Percentiles rank a stretch among this genome's conserved stretches.
Conservation (phyloP, 1,140 invertebrate genomes). For the Zaprionus ghesquierei region DNA sequence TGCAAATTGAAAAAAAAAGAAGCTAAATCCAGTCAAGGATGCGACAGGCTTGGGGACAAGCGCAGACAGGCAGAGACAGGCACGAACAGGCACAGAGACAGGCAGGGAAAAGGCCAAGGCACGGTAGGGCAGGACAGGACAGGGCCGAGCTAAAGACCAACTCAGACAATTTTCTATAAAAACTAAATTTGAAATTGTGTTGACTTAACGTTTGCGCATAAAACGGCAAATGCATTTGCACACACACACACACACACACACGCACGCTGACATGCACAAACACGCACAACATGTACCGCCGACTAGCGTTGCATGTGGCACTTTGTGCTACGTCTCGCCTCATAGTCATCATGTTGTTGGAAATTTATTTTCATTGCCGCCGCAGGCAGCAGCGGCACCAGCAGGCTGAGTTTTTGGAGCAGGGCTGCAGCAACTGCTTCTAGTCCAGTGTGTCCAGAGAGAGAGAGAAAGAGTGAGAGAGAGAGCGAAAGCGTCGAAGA, state of each 20-base stretch:
- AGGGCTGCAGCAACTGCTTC: neutral
- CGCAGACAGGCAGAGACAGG: conserved; percentile 10
- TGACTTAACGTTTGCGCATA: conserved; percentile 77
- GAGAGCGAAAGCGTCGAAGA: no score
- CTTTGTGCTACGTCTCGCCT: conserved; percentile 75
- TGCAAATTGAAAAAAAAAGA: conserved; percentile 76
- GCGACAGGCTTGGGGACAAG: conserved; percentile 27
- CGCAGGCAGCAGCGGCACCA: conserved; percentile 57
- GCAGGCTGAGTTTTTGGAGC: conserved; percentile 4
- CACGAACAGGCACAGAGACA: conserved; percentile 13
- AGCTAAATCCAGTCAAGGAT: conserved; percentile 39
- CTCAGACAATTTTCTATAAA: conserved; percentile 73
- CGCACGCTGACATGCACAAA: conserved; percentile 41
- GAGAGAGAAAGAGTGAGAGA: neutral
- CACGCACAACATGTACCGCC: conserved; percentile 23
- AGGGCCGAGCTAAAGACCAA: conserved; percentile 14
- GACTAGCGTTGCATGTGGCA: conserved; percentile 49
- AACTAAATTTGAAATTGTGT: conserved; percentile 79
- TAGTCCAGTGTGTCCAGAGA: conserved; percentile 7
- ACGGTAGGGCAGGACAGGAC: no score
- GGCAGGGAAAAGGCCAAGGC: neutral
- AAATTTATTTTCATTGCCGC: conserved; percentile 80
- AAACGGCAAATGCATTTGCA: conserved; percentile 73
- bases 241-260: conserved; percentile 54
- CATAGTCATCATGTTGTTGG: conserved; percentile 77